Conservation (phyloP, 2,888 invertebrate species). For the Didymodactylos carnosus region DNA sequence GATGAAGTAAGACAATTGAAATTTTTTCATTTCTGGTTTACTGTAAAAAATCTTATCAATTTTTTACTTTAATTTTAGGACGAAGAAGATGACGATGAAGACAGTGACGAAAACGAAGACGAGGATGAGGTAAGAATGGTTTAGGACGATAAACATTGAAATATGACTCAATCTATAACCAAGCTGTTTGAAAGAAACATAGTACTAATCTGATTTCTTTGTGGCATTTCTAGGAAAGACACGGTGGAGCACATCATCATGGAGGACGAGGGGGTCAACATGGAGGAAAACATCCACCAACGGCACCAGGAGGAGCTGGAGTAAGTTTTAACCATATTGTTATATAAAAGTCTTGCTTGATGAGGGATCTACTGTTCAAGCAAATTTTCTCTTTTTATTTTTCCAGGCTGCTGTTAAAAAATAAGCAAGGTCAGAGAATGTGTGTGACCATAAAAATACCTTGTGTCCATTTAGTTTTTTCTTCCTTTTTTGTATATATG, state of each 20-base stretch:
- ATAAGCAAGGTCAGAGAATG: too few species aligned
- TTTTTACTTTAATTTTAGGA: slow-evolving; percentile 16
- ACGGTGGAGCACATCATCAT: background rate
- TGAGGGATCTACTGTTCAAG: too few species aligned
- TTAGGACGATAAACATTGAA: background rate
- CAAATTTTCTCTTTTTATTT: too few species aligned
- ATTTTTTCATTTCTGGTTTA: background rate
- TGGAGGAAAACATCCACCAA: too few species aligned
- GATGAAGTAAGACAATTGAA: background rate
- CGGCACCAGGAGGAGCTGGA: background rate
- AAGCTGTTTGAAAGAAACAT: background rate
- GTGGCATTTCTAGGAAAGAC: too few species aligned
- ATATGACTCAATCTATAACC: background rate
- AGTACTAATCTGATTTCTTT: too few species aligned
- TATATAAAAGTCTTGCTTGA: too few species aligned
- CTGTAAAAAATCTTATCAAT: background rate
- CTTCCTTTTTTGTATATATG: too few species aligned
- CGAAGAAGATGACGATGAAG: slow-evolving; percentile 25
- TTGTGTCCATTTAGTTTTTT: too few species aligned
- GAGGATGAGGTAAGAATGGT: slow-evolving; percentile 17
- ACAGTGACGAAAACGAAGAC: slow-evolving; percentile 16
- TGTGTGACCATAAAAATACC: too few species aligned
- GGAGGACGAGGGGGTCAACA: background rate
- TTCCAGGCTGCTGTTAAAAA: too few species aligned
- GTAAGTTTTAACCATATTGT: too few species aligned